phyloP scores from a whole-genome alignment of 2,113 vertebrate genomes.

The Eonycteris spelaea region DNA sequence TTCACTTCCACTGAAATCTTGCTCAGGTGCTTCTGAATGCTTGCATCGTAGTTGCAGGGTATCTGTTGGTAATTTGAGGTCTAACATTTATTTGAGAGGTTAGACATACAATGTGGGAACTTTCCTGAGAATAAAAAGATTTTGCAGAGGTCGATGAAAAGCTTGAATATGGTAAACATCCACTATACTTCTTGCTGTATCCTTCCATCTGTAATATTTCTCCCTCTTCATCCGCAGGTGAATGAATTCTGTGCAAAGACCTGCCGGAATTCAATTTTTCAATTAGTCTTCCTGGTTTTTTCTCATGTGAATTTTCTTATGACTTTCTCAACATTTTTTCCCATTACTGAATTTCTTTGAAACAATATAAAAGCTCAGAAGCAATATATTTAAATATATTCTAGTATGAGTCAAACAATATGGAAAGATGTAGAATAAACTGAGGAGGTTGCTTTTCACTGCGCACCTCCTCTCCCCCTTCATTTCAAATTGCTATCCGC shows the following conservation, averaged over 20 bases:
- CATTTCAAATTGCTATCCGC: background rate
- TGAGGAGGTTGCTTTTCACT: background rate
- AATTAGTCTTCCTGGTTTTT: background rate
- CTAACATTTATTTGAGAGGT: background rate
- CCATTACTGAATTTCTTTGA: constrained; percentile 10
- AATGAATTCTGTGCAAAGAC: background rate
- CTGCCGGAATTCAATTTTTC: background rate
- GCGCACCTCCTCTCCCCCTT: background rate
- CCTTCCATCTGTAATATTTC: background rate
- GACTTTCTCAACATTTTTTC: background rate
- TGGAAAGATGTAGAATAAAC: background rate
- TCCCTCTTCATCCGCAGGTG: background rate
- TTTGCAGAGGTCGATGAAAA: background rate
- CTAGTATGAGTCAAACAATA: background rate
- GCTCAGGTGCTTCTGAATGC: background rate
- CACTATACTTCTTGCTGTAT: background rate
- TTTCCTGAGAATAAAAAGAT: background rate
- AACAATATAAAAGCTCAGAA: background rate
- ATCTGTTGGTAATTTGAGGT: background rate
- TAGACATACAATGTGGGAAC: background rate
- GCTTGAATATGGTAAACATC: background rate
- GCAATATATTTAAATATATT: background rate
- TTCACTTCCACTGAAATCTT: background rate
- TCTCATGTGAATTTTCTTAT: background rate
- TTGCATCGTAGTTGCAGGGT: background rate